Percentiles rank a stretch among this genome's conserved stretches.
phyloP scores from a whole-genome alignment of 2,888 invertebrate genomes.

The Hyposoter dolosus region DNA sequence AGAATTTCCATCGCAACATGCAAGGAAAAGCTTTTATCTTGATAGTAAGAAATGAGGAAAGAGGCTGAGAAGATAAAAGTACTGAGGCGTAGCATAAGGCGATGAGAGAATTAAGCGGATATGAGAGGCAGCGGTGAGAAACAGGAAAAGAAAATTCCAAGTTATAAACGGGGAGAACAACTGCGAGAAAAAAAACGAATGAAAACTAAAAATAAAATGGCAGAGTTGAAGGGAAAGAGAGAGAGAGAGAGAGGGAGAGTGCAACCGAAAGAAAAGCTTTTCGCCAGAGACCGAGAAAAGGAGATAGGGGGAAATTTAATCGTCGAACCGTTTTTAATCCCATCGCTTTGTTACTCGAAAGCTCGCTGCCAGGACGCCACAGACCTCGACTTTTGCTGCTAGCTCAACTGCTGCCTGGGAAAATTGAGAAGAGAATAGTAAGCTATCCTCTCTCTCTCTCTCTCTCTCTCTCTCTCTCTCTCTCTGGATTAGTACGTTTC shows the following conservation, averaged over 20 bases:
- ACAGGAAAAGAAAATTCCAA: constrained; percentile 30
- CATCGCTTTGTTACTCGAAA: constrained; percentile 61
- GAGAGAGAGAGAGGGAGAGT: constrained; percentile 32
- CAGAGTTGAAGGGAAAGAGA: constrained; percentile 20
- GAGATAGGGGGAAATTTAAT: constrained; percentile 58
- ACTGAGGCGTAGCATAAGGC: constrained; percentile 34
- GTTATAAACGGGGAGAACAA: constrained; percentile 9
- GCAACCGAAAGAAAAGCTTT: constrained; percentile 15
- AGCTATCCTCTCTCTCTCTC: constrained; percentile 21
- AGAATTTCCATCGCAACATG: constrained; percentile 19
- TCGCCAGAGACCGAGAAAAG: constrained; percentile 24
- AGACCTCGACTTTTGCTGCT: constrained; percentile 51
- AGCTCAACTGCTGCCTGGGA: constrained; percentile 41
- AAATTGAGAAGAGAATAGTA: constrained; percentile 53
- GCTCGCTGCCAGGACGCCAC: constrained; percentile 40
- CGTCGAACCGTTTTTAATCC: constrained; percentile 66
- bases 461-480: constrained; percentile 9
- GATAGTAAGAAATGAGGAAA: not conserved
- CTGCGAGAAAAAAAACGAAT: not conserved
- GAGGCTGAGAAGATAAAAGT: constrained; percentile 31
- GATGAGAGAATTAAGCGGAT: constrained; percentile 47
- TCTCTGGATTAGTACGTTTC: constrained; percentile 28
- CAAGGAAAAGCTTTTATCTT: constrained; percentile 3
- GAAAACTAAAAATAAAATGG: constrained; percentile 1
- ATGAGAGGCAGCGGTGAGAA: constrained; percentile 22